These are phyloP conservation scores for Varroa destructor DNA, from an alignment of 1,140 invertebrate genomes.

Conservation along the genomic window DNA sequence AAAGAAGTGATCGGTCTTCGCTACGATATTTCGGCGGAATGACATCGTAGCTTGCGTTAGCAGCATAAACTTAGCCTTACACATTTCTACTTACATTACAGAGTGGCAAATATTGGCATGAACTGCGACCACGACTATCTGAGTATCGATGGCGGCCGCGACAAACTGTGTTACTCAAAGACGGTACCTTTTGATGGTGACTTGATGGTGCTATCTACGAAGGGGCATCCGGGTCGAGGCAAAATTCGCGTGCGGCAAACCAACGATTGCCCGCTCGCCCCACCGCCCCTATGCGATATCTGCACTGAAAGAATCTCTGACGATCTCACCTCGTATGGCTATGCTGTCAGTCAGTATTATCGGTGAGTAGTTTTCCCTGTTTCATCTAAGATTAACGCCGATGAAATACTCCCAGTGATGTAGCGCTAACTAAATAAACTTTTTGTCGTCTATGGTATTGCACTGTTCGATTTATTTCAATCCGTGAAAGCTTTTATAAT, in stretches of 20 bases:
- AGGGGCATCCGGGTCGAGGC: slow-evolving; percentile 11
- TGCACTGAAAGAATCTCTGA: slow-evolving; percentile 18
- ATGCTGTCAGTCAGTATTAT: slow-evolving; percentile 20
- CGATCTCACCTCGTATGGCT: slow-evolving; percentile 25
- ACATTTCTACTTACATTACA: not conserved
- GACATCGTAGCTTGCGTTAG: no score
- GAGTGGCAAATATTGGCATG: slow-evolving; percentile 19
- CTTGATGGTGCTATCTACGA: slow-evolving; percentile 15
- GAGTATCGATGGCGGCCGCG: slow-evolving; percentile 14
- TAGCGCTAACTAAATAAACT: no score
- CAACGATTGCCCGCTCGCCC: slow-evolving; percentile 17
- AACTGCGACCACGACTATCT: slow-evolving; percentile 11
- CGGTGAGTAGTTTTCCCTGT: not conserved
- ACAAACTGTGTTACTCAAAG: slow-evolving; percentile 18
- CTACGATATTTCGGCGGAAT: no score
- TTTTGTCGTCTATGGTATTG: no score
- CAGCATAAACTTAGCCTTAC: no score
- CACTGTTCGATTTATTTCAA: no score
- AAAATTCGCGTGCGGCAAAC: slow-evolving; percentile 19
- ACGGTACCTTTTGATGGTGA: slow-evolving; percentile 20
- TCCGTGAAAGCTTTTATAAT: no score
- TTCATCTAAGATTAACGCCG: no score
- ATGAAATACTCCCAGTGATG: no score
- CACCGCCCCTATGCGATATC: slow-evolving; percentile 23
- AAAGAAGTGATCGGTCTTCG: no score